Evolutionary conservation across 2,113 vertebrate genomes (phyloP), one percentile per base, ranked within the genome.

Genomic region (Microtus pennsylvanicus): DNA sequence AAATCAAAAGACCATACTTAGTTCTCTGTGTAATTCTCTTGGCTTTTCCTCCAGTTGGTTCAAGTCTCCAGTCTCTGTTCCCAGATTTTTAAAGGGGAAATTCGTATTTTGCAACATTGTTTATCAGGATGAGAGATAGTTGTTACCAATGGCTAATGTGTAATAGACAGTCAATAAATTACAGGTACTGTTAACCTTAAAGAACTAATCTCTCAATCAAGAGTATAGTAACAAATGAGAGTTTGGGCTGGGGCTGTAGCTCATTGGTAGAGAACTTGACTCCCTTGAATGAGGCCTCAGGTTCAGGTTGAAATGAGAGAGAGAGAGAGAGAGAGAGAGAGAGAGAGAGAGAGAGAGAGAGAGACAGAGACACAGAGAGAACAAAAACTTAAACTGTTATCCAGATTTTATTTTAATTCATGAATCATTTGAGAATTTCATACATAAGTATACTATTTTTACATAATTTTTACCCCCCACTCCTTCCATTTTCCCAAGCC

Each of bases 111-210:
- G 3, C 21, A 75, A 19, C 35, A 26, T 82, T 76, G 2, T 45
- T 87, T 50, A 21, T 52, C 90, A 94, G 10, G 33, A 72, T 88
- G 86, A 80, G 12, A 90, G 77, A 42, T 52, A 30, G 55, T 76
- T 81, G 75, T 63, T 78, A 89, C 17, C 45, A 87, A 28, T 13
- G 4, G 16, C 50, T 83, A 74, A 26, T 13, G 26, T 87, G 24
- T 63, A 38, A 76, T 81, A 91, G 35, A 16, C 55, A 33, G 28
- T 86, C 21, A 69, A 67, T 82, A 80, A 93, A 70, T 95, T 95
- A 63, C 24, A 90, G 38, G 35, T 91, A 24, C 70, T 81, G 76
- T 65, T 89, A 42, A 42, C 30, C 67, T 93, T 95, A 88, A 90
- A 88, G 77, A 58, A 19, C 35, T 10, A 50, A 26, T 42, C 30